A percentile compares a stretch with the other conserved stretches of the same genome.
Conservation (phyloP, 2,888 invertebrate species). For the Crematogaster levior region DNA sequence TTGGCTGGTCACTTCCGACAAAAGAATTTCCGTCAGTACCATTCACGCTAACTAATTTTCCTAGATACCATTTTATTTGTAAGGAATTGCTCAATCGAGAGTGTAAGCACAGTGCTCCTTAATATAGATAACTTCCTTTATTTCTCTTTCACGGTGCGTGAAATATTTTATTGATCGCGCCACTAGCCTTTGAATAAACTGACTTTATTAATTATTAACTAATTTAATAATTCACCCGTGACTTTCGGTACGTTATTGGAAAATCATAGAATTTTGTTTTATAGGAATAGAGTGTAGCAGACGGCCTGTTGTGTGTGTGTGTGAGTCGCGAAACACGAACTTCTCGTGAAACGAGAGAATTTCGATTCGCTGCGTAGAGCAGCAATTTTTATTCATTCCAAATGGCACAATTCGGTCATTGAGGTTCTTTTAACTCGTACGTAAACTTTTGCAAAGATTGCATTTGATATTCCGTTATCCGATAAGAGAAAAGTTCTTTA, state of each 20-base stretch:
- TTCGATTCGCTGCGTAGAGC: background rate
- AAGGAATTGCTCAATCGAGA: slow-evolving; percentile 11
- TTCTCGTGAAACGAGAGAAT: background rate
- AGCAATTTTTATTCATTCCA: background rate
- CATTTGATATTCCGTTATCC: background rate
- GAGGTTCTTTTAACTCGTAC: background rate
- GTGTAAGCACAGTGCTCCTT: background rate
- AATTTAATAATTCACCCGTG: slow-evolving; percentile 52
- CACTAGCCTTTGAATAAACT: slow-evolving; percentile 42
- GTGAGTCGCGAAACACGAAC: background rate
- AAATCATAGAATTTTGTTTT: slow-evolving; percentile 13
- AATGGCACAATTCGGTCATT: slow-evolving; percentile 11
- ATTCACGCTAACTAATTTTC: slow-evolving; percentile 39
- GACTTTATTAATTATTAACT: too few species aligned
- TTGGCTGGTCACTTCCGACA: slow-evolving; percentile 20
- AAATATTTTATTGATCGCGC: slow-evolving; percentile 48
- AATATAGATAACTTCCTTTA: slow-evolving; percentile 36
- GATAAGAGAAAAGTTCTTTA: background rate
- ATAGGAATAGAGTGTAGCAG: background rate
- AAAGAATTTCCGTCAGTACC: slow-evolving; percentile 36
- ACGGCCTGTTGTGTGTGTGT: too few species aligned
- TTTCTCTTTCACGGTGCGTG: slow-evolving; percentile 43
- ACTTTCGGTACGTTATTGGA: background rate
- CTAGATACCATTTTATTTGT: slow-evolving; percentile 3
- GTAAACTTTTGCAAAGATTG: background rate